Evolutionary conservation across 2,888 invertebrate genomes (phyloP).

Genomic region (Cheiracanthium punctorium): DNA sequence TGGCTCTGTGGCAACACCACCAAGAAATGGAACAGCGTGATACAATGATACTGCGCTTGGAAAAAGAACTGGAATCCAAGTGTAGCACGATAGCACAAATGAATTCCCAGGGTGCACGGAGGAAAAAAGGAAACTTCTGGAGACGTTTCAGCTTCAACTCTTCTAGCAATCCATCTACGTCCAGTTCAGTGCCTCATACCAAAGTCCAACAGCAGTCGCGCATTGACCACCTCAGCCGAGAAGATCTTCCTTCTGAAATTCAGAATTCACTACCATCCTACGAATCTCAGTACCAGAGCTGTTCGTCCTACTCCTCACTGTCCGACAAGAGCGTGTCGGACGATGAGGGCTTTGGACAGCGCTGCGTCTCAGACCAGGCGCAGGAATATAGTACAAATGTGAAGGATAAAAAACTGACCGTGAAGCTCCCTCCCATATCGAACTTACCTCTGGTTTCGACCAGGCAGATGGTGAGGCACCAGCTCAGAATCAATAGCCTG

Average conservation of each 20-base stretch:
- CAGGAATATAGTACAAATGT: neutral
- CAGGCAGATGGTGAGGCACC: slow-evolving; percentile 46
- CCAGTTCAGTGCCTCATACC: slow-evolving; percentile 14
- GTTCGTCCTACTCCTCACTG: slow-evolving; percentile 61
- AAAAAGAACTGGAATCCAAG: slow-evolving; percentile 57
- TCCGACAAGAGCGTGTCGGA: slow-evolving; percentile 63
- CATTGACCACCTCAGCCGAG: slow-evolving; percentile 47
- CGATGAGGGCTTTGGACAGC: slow-evolving; percentile 49
- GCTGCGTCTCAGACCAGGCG: neutral
- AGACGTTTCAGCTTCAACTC: slow-evolving; percentile 44
- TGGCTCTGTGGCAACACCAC: slow-evolving; percentile 64
- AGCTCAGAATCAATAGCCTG: slow-evolving; percentile 34
- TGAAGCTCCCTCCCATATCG: slow-evolving; percentile 38
- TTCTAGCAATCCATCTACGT: slow-evolving; percentile 27
- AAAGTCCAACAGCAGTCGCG: slow-evolving; percentile 25
- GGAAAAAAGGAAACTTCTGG: slow-evolving; percentile 52
- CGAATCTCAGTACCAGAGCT: slow-evolving; percentile 58
- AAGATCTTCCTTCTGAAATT: slow-evolving; percentile 60
- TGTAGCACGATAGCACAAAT: slow-evolving; percentile 23
- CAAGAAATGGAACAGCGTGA: slow-evolving; percentile 59
- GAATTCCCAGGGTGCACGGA: slow-evolving; percentile 4
- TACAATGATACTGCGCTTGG: slow-evolving; percentile 30
- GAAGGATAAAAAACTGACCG: slow-evolving; percentile 15
- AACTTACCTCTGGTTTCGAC: slow-evolving; percentile 6
- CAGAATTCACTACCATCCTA: slow-evolving; percentile 44